Base-by-base conservation (phyloP, 35 echinoderm and acorn worm species). In the Heliocidaris tuberculata region DNA sequence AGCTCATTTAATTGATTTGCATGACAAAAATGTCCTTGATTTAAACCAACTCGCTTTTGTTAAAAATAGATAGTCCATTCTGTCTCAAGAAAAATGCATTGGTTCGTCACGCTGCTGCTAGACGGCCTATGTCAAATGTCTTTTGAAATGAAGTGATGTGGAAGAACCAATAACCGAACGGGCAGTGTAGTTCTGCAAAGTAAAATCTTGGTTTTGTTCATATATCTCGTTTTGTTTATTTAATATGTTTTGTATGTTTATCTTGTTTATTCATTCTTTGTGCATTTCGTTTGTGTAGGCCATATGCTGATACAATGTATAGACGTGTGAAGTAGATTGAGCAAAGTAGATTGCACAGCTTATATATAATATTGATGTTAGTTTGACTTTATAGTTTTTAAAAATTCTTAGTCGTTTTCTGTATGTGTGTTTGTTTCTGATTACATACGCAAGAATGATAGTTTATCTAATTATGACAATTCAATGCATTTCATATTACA, bases 1-100 rank as follows among this genome's bases (percentile, higher is more conserved):
- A 54, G 56, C 48, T 93, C 65, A 31, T 93, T 93, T 56, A 93
- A 93, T 93, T 93, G 92, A 93, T 93, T 93, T 93, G 87, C 56
- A 61, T 93, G 56, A 56, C 56, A 93, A 50, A 93, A 48, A 56
- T 56, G 92, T 61, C 56, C 92, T 56, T 93, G 56, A 93, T 93
- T 93, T 93, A 61, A 48, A 56, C 13, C 48, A 31, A 31, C 10
- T 59, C 12, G 31, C 48, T 93, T 93, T 93, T 49, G 56, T 61
- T 61, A 19, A 59, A 19, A 29, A 61, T 59, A 48, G 6, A 56
- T 0, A 70, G 60, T 2, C 48, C 17, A 90, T 42, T 90, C 32
- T 90, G 32, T 17, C 24, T 49, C 88, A 15, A 47, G 24, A 9
- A 90, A 90, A 90, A 31, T 90, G 32, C 88, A 50, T 48, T 90